Conservation (phyloP, 2,888 invertebrate genomes). For the Xanthia icteritia region DNA sequence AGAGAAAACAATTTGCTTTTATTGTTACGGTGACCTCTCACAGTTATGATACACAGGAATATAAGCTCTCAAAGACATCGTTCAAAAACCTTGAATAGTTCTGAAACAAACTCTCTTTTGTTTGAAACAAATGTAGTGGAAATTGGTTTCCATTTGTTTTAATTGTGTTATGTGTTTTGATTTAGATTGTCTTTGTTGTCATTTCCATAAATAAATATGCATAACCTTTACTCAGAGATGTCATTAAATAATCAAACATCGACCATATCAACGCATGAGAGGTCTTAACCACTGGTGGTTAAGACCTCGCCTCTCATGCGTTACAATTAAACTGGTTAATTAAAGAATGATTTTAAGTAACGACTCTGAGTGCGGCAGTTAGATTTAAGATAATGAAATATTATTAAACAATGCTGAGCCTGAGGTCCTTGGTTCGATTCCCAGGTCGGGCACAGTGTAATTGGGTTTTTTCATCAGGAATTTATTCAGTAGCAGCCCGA, state of each 20-base stretch:
- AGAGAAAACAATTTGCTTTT: slow-evolving; percentile 23
- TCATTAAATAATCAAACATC: too few species aligned
- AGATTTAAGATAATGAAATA: neutral
- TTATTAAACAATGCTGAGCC: neutral
- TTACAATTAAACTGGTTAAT: neutral
- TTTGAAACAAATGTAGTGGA: slow-evolving; percentile 23
- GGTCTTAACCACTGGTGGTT: too few species aligned
- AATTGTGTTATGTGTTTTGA: neutral
- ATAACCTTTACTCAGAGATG: too few species aligned
- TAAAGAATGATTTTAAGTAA: neutral
- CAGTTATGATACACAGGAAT: slow-evolving; percentile 21
- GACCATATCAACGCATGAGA: too few species aligned
- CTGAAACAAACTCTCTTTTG: slow-evolving; percentile 25
- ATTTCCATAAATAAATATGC: neutral
- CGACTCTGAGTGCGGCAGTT: neutral
- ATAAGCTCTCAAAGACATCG: slow-evolving; percentile 30
- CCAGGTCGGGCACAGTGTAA: too few species aligned
- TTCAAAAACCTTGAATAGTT: slow-evolving; percentile 47
- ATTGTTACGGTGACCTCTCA: neutral
- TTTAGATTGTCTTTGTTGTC: neutral
- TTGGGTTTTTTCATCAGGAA: too few species aligned
- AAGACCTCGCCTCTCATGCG: too few species aligned
- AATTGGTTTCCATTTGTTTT: slow-evolving; percentile 12
- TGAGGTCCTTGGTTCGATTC: too few species aligned
- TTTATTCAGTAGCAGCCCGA: too few species aligned